Base-by-base conservation (phyloP, 2,113 vertebrate species). In the Ciconia boyciana region DNA sequence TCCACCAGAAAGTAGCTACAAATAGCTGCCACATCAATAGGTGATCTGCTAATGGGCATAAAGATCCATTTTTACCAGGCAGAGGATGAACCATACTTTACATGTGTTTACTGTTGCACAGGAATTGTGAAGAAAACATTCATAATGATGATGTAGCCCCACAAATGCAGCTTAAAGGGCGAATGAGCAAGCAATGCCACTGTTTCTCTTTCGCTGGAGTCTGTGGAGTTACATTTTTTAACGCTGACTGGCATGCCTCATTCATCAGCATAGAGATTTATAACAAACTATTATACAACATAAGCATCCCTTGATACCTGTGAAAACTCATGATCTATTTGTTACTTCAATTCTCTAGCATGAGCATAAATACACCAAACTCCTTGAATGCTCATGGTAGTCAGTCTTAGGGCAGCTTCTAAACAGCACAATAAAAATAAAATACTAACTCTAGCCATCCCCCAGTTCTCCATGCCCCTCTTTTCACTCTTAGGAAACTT, bases 311-410 rank as follows among this genome's bases (percentile, higher is more conserved):
- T 70, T 21, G 18, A 28, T 39, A 61, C 10, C 68, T 69, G 34
- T 39, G 36, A 44, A 76, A 87, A 60, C 14, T 31, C 2, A 0
- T 51, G 13, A 54, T 49, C 31, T 93, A 4, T 55, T 48, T 78
- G 14, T 60, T 55, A 31, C 48, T 84, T 64, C 31, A 62, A 0
- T 68, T 69, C 36, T 41, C 29, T 34, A 68, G 29, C 51, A 22
- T 12, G 8, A 51, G 8, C 1, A 15, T 25, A 55, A 87, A 48
- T 8, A 21, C 2, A 55, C 7, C 21, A 28, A 85, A 21, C 24
- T n/a, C 24, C 36, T 61, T 0, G 0, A 44, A 21, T 3, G 16
- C 3, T 76, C 13, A 4, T 4, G 5, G 26, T 1, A 55, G 20
- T 14, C 31, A 68, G 9, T 60, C 19, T 75, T 36, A 9, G 10